Conservation (phyloP, 2,113 vertebrate genomes). For the Uropsilus gracilis region DNA sequence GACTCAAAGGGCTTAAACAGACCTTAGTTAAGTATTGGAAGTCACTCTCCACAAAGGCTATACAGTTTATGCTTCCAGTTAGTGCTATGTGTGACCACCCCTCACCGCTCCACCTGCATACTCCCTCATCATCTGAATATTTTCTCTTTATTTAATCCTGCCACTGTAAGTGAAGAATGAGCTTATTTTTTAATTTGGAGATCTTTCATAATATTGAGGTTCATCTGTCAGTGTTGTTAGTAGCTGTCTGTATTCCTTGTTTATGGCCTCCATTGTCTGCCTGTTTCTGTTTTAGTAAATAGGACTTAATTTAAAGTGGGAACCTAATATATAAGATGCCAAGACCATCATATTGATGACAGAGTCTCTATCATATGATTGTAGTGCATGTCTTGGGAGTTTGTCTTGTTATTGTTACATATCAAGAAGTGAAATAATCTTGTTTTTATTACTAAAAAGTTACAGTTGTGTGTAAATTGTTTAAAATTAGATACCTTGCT, state of each 20-base stretch:
- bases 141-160: background rate
- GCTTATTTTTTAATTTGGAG: slow-evolving; percentile 26
- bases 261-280: background rate
- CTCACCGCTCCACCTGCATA: background rate
- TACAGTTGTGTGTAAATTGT: slow-evolving; percentile 56
- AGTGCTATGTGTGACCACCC: background rate
- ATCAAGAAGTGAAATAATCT: slow-evolving; percentile 55
- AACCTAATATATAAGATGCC: slow-evolving; percentile 55
- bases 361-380: slow-evolving; percentile 3
- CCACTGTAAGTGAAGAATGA: slow-evolving; percentile 34
- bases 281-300: slow-evolving; percentile 54
- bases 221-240: background rate
- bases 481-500: slow-evolving; percentile 50
- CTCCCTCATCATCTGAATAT: background rate
- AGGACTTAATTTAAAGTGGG: slow-evolving; percentile 54
- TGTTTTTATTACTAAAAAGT: slow-evolving; percentile 63
- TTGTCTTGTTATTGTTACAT: slow-evolving; percentile 50
- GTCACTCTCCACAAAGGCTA: background rate
- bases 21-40: background rate
- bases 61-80: background rate
- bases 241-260: slow-evolving; percentile 38
- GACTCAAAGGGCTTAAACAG: background rate
- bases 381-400: slow-evolving; percentile 59
- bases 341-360: slow-evolving; percentile 61
- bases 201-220: slow-evolving; percentile 41